Evolutionary conservation across 2,888 invertebrate genomes (phyloP).

Genomic region (Agapostemon virescens): DNA sequence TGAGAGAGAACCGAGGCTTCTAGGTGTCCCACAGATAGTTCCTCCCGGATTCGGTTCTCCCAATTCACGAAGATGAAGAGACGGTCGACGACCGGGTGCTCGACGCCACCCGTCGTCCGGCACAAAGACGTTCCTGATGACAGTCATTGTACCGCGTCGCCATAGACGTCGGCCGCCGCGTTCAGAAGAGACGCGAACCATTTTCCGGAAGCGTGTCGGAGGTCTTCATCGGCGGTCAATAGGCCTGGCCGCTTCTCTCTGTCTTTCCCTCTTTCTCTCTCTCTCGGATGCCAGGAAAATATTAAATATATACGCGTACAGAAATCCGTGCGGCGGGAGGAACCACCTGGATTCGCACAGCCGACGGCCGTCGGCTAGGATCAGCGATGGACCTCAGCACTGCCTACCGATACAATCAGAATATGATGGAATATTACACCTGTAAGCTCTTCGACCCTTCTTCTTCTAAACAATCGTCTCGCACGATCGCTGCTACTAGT

Average conservation of each 20-base stretch:
- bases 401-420: constrained; percentile 97
- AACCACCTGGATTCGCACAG: constrained; percentile 74
- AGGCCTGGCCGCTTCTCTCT: constrained; percentile 52
- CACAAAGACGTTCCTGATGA: constrained; percentile 77
- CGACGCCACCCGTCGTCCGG: constrained; percentile 74
- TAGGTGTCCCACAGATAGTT: constrained; percentile 30
- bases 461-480: neutral
- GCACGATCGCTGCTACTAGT: neutral
- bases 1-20: constrained; percentile 17
- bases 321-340: constrained; percentile 51
- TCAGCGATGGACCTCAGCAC: constrained; percentile 92
- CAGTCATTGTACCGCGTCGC: constrained; percentile 72
- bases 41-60: constrained; percentile 9
- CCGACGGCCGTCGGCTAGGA: constrained; percentile 76
- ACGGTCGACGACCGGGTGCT: constrained; percentile 71
- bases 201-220: constrained; percentile 50
- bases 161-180: constrained; percentile 64
- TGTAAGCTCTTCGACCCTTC: constrained; percentile 85
- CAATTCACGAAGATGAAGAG: constrained; percentile 67
- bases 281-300: constrained; percentile 34
- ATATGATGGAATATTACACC: constrained; percentile 99
- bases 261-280: too few species aligned
- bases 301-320: constrained; percentile 47
- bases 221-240: constrained; percentile 72
- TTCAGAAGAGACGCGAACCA: constrained; percentile 57